Evolutionary conservation across 2,113 vertebrate genomes (phyloP).

Genomic region (Lophius piscatorius): DNA sequence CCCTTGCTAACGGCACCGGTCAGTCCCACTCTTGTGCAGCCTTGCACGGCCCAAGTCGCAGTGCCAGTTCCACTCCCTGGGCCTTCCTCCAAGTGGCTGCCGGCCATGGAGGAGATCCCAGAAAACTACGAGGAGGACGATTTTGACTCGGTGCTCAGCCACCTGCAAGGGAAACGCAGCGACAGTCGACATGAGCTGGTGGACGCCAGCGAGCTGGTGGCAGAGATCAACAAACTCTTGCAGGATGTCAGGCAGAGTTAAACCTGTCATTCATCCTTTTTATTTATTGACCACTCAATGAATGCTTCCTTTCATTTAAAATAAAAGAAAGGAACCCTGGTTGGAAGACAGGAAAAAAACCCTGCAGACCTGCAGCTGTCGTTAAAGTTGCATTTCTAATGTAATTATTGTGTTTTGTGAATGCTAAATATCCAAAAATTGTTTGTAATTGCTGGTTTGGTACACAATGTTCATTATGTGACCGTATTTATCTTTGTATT

Average conservation of each 20-base stretch:
- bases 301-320: slow-evolving; percentile 27
- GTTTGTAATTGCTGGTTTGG: slow-evolving; percentile 90
- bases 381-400: slow-evolving; percentile 93
- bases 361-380: slow-evolving; percentile 85
- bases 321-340: slow-evolving; percentile 11
- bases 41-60: slow-evolving; percentile 1
- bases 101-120: slow-evolving; percentile 98
- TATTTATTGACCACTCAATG: slow-evolving; percentile 36
- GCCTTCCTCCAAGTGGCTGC: slow-evolving; percentile 93
- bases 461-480: slow-evolving; percentile 95
- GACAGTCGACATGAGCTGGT: slow-evolving; percentile 96
- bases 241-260: slow-evolving; percentile 96
- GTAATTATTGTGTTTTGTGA: slow-evolving; percentile 95
- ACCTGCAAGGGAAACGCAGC: slow-evolving; percentile 84
- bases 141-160: slow-evolving; percentile 92
- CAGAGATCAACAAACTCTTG: slow-evolving; percentile 97
- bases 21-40: slow-evolving; percentile 65
- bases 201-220: slow-evolving; percentile 97
- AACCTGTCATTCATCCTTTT: slow-evolving; percentile 21
- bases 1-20: slow-evolving; percentile 60
- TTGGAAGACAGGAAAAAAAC: slow-evolving; percentile 30
- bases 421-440: slow-evolving; percentile 91
- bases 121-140: slow-evolving; percentile 98
- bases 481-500: slow-evolving; percentile 99
- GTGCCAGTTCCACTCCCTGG: slow-evolving; percentile 35